These are phyloP conservation scores for Heliconius charithonia DNA, from an alignment of 2,888 invertebrate genomes.

Conservation along the genomic window DNA sequence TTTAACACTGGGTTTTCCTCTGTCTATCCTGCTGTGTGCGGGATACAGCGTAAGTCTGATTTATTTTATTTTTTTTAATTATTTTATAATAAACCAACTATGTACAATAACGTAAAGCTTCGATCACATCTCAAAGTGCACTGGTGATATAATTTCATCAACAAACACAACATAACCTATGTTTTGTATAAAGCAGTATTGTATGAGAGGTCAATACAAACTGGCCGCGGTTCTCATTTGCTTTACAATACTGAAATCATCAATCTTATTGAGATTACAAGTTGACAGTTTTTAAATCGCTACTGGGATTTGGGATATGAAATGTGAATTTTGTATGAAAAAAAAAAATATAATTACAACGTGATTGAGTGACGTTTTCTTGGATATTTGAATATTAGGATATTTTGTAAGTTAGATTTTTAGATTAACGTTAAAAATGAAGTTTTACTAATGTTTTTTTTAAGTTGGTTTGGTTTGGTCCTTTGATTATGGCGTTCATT, in stretches of 20 bases:
- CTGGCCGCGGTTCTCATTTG: constrained; percentile 44
- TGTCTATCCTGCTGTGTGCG: too few relatives aligned
- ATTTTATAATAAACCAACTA: not conserved
- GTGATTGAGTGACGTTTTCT: not conserved
- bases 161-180: constrained; percentile 29
- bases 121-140: constrained; percentile 29
- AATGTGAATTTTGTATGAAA: constrained; percentile 26
- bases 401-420: not conserved
- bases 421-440: too few relatives aligned
- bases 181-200: constrained; percentile 6
- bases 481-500: too few relatives aligned
- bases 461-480: too few relatives aligned
- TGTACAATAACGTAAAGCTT: constrained; percentile 28
- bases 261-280: constrained; percentile 51
- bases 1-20: too few relatives aligned
- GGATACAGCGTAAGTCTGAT: too few relatives aligned
- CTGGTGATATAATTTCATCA: constrained; percentile 33
- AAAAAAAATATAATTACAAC: constrained; percentile 1
- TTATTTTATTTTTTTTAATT: too few relatives aligned
- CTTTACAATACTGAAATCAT: constrained; percentile 49
- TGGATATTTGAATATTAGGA: not conserved
- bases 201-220: constrained; percentile 25
- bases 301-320: constrained; percentile 43
- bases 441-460: too few relatives aligned
- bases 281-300: constrained; percentile 50